phyloP scores from a whole-genome alignment of 2,797 vertebrate species.

The Rhodeus uyekii region DNA sequence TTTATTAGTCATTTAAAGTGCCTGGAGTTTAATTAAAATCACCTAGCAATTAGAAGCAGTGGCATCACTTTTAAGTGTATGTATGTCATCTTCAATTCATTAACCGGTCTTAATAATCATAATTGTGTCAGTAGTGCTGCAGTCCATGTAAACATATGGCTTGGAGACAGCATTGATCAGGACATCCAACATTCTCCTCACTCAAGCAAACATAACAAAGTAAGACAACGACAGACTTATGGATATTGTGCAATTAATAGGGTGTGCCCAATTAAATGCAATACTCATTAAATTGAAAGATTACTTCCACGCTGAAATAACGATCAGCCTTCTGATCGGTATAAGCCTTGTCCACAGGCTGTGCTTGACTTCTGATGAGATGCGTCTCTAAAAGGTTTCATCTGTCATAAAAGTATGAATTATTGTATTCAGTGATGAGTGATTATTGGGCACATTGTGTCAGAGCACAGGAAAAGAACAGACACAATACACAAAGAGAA shows the following conservation, averaged over 20 bases:
- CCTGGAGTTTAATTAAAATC: slow-evolving; percentile 79
- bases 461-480: neutral
- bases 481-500: neutral
- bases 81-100: slow-evolving; percentile 70
- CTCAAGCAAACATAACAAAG: slow-evolving; percentile 47
- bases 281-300: slow-evolving; percentile 47
- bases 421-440: neutral
- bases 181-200: slow-evolving; percentile 9
- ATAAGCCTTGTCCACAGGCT: neutral
- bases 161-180: slow-evolving; percentile 35
- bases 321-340: slow-evolving; percentile 2
- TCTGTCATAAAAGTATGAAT: slow-evolving; percentile 9
- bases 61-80: slow-evolving; percentile 72
- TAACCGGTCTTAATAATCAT: slow-evolving; percentile 70
- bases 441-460: neutral
- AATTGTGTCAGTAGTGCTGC: slow-evolving; percentile 66
- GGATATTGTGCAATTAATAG: slow-evolving; percentile 41
- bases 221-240: slow-evolving; percentile 33
- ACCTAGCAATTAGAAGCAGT: slow-evolving; percentile 72
- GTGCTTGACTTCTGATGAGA: slow-evolving; percentile 19
- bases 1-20: slow-evolving; percentile 74
- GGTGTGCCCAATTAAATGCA: slow-evolving; percentile 49
- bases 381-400: neutral
- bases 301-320: slow-evolving; percentile 14
- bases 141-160: slow-evolving; percentile 62